These are phyloP conservation scores for Centrocercus urophasianus DNA, from an alignment of 2,113 vertebrate genomes.

Conservation along the genomic window DNA sequence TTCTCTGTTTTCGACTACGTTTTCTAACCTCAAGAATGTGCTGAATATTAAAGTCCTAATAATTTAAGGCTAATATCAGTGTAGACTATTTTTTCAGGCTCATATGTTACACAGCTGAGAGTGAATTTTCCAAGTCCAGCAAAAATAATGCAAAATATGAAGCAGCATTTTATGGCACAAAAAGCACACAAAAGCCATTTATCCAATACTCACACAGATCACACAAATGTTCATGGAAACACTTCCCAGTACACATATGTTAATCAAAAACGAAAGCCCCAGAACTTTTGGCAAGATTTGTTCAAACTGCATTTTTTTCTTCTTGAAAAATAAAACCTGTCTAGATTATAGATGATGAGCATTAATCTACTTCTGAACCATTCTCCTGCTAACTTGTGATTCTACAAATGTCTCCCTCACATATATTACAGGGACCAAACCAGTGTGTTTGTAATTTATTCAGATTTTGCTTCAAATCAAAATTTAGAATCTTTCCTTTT, in stretches of 20 bases:
- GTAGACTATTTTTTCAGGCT: not conserved
- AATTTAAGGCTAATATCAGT: not conserved
- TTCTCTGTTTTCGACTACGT: not conserved
- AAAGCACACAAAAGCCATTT: slow-evolving; percentile 5
- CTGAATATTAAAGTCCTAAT: not conserved
- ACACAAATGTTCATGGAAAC: rapidly evolving
- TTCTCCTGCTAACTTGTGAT: not conserved
- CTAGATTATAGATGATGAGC: not conserved
- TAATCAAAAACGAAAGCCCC: not conserved
- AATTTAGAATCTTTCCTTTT: not conserved
- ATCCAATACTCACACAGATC: rapidly evolving
- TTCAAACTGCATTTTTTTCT: not conserved
- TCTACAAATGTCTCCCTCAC: not conserved
- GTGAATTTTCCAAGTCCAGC: not conserved
- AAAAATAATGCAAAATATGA: not conserved
- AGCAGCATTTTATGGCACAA: not conserved
- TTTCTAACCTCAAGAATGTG: not conserved
- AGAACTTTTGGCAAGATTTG: not conserved
- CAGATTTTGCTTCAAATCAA: not conserved
- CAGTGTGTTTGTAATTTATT: not conserved
- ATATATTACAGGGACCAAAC: not conserved
- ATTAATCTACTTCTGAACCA: not conserved
- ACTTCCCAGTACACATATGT: not conserved
- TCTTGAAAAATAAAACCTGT: not conserved
- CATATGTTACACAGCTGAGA: not conserved